Evolutionary conservation across 1,140 invertebrate genomes (phyloP).

Genomic region (Listronotus bonariensis): DNA sequence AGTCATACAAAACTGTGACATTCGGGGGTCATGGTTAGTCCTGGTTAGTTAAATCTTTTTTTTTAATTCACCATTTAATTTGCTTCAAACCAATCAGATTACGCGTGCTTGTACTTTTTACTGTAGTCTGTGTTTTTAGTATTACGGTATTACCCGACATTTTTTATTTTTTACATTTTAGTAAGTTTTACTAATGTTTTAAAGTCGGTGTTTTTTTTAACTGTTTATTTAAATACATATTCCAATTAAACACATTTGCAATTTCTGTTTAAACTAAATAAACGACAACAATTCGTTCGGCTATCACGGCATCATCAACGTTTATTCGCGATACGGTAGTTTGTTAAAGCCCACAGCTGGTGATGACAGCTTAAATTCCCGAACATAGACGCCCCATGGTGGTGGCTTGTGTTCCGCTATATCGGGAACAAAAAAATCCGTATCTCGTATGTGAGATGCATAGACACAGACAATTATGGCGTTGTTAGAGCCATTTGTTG

Average conservation of each 20-base stretch:
- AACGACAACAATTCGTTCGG: conserved; percentile 5
- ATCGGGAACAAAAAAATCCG: conserved; percentile 26
- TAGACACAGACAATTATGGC: conserved; percentile 39
- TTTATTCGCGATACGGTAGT: conserved; percentile 50
- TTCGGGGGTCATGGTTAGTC: no score
- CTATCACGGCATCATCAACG: conserved; percentile 30
- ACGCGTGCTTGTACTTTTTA: no score
- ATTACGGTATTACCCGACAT: no score
- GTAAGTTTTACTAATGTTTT: no score
- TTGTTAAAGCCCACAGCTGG: conserved; percentile 47
- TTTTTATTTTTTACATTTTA: no score
- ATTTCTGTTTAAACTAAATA: neutral
- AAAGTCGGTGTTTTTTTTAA: no score
- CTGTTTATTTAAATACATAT: neutral
- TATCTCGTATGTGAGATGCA: conserved; percentile 38
- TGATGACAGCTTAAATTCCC: conserved; percentile 44
- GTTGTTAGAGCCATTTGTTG: conserved; percentile 40
- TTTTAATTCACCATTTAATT: no score
- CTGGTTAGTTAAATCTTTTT: no score
- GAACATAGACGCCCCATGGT: conserved; percentile 35
- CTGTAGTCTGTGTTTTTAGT: no score
- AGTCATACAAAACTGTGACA: no score
- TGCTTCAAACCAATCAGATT: no score
- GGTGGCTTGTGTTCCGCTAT: conserved; percentile 13
- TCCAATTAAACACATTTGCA: neutral